Percentiles rank a stretch among this genome's conserved stretches.
Conservation (phyloP, 1,140 invertebrate genomes). For the Araneus ventricosus region DNA sequence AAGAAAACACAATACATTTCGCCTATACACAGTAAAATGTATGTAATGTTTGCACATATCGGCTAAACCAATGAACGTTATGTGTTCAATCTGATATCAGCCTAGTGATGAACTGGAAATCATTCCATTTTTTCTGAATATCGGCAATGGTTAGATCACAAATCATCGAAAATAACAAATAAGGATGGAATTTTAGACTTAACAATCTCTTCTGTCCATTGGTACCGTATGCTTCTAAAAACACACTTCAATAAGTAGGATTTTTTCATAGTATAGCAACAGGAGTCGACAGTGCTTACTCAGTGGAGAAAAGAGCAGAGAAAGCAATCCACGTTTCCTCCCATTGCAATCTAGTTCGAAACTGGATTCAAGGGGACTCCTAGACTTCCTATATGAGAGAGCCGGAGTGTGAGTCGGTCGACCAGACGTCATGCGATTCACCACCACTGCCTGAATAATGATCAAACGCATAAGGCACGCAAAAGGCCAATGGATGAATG, state of each 20-base stretch:
- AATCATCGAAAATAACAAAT: too few relatives aligned
- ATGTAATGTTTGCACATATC: too few relatives aligned
- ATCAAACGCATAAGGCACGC: background rate
- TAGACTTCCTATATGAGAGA: conserved; percentile 52
- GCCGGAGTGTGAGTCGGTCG: conserved; percentile 13
- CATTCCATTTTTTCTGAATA: too few relatives aligned
- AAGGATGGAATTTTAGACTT: too few relatives aligned
- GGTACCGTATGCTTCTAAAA: background rate
- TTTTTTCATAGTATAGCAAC: background rate
- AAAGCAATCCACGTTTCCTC: conserved; percentile 60
- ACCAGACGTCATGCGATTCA: conserved; percentile 51
- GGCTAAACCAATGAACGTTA: too few relatives aligned
- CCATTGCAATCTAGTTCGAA: conserved; percentile 46
- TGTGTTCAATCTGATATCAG: too few relatives aligned
- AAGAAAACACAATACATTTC: too few relatives aligned
- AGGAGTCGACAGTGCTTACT: conserved; percentile 38
- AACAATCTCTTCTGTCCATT: too few relatives aligned
- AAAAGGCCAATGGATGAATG: background rate
- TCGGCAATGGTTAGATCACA: too few relatives aligned
- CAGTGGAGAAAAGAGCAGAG: conserved; percentile 2
- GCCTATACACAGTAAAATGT: too few relatives aligned
- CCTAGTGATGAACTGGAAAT: too few relatives aligned
- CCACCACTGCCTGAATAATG: background rate
- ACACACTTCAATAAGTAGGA: background rate
- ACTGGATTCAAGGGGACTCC: conserved; percentile 59